phyloP scores from a whole-genome alignment of 2,888 invertebrate species.

The Eumacrocentrus americanus region DNA sequence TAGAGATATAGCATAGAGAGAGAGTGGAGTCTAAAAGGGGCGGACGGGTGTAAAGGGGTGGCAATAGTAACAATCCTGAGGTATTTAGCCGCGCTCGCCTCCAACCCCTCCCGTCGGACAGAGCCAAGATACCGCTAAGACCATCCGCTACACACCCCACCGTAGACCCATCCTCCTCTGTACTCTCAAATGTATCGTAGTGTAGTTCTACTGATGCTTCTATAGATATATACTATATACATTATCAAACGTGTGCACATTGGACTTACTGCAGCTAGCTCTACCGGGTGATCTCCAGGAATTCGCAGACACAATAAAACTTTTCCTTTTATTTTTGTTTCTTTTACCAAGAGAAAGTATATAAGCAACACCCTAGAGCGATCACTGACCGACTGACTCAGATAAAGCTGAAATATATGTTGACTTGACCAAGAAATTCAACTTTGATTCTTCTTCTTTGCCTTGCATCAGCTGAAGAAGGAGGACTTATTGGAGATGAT shows the following conservation, averaged over 20 bases:
- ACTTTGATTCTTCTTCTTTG: neutral
- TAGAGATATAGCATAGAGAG: conserved; percentile 6
- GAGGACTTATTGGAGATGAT: neutral
- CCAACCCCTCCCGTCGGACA: conserved; percentile 33
- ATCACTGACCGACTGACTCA: conserved; percentile 25
- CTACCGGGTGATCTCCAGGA: conserved; percentile 46
- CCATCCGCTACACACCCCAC: conserved; percentile 56
- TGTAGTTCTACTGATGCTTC: conserved; percentile 31
- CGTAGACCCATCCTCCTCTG: conserved; percentile 44
- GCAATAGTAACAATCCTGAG: conserved; percentile 62
- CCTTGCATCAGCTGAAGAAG: neutral
- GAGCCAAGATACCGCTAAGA: conserved; percentile 60
- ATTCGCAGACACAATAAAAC: conserved; percentile 22
- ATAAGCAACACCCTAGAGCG: neutral
- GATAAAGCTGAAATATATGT: neutral
- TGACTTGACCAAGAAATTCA: neutral
- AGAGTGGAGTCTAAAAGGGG: conserved; percentile 8
- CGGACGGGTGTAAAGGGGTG: conserved; percentile 41
- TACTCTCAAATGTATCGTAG: conserved; percentile 42
- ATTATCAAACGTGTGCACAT: conserved; percentile 36
- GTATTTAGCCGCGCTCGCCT: conserved; percentile 59
- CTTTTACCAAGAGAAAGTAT: neutral
- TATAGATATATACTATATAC: too few relatives aligned
- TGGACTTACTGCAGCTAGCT: conserved; percentile 27
- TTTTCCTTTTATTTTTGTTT: neutral